phyloP scores from a whole-genome alignment of 2,888 invertebrate genomes.

The Lottia scabra region DNA sequence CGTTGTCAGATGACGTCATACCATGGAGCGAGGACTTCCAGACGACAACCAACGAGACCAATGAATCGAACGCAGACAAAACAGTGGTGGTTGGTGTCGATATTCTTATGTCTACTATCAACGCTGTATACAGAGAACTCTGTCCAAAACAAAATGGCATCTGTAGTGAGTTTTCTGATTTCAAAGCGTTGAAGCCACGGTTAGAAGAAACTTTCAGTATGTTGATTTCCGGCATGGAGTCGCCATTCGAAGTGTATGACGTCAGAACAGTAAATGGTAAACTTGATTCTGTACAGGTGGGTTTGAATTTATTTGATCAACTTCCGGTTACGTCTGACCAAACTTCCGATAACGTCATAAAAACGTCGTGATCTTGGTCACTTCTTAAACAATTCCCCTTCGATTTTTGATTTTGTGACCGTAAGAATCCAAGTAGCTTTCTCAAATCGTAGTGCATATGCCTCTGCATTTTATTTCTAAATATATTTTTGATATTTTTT shows the following conservation, averaged over 20 bases:
- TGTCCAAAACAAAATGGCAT: constrained; percentile 18
- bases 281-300: constrained; percentile 3
- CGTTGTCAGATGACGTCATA: not conserved
- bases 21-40: constrained; percentile 22
- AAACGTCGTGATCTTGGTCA: no score
- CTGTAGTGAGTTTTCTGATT: constrained; percentile 11
- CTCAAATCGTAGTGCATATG: no score
- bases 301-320: not conserved
- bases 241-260: constrained; percentile 9
- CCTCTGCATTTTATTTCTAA: no score
- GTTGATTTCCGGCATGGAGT: constrained; percentile 3
- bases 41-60: not conserved
- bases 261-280: not conserved
- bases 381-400: no score
- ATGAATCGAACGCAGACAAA: constrained; percentile 6
- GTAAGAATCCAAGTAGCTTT: no score
- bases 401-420: no score
- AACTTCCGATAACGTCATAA: no score
- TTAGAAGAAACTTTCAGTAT: constrained; percentile 5
- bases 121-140: constrained; percentile 14
- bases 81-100: constrained; percentile 13
- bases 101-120: constrained; percentile 12
- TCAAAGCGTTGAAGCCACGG: not conserved
- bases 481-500: not conserved
- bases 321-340: no score